Evolutionary conservation across 1,140 invertebrate species (phyloP), one percentile per base, ranked within the genome.

Genomic region (Brachionus paranguensis): DNA sequence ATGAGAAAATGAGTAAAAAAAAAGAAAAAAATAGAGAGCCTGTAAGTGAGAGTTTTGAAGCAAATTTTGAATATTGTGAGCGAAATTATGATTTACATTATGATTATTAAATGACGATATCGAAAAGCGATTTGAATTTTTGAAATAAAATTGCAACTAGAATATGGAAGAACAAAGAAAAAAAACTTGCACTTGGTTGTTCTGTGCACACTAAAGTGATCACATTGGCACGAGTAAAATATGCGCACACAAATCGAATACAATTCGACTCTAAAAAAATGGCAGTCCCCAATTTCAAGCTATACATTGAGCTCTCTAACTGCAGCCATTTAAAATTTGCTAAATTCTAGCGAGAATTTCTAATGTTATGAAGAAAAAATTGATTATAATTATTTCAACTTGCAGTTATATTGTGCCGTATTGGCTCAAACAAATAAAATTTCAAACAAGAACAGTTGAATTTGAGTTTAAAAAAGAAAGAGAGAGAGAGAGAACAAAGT

Each of bases 81-180:
- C 33, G n/a, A 72, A 72, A 72, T 72, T 72, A 72, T 72, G 68
- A 72, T 72, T 72, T 72, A 72, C 68, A 72, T 72, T 72, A 72
- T 72, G 68, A 72, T 72, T 72, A 72, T 72, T 72, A 45, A 20
- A 72, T 72, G 68, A 72, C 68, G 68, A 72, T 72, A 72, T 72
- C 68, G 68, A 37, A 37, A 72, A 72, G 33, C 33, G 68, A 72
- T 45, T 72, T 72, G 17, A 43, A n/a, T 14, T 68, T 68, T 68
- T 68, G 33, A 72, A 72, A 41, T 45, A 72, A 41, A 43, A 72
- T 72, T 72, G 68, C 68, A 72, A 72, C 65, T 68, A 68, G 27
- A 60, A 41, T 68, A 68, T 37, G 6, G 33, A 33, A 65, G 27
- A 64, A 10, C 2, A 29, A 64, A 17, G 27, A 29, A 33, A 12